These are phyloP conservation scores for Apistogramma diplotaenia DNA, from an alignment of 2,113 vertebrate genomes.

Conservation along the genomic window DNA sequence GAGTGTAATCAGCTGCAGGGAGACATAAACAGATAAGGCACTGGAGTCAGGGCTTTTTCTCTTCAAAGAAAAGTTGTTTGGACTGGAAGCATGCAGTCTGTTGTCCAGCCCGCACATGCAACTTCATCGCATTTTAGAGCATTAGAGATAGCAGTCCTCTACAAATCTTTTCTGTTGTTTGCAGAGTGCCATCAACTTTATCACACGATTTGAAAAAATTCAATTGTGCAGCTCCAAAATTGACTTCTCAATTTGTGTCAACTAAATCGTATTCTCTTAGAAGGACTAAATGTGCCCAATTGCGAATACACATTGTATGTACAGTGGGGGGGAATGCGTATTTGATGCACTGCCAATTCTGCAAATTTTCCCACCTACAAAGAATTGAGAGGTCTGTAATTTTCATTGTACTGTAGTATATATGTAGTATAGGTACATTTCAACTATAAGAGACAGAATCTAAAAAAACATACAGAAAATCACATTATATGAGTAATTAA, in stretches of 20 bases:
- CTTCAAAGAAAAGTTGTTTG: constrained; percentile 4
- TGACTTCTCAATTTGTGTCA: neutral
- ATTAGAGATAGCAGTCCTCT: neutral
- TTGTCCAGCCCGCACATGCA: neutral
- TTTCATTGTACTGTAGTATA: no score
- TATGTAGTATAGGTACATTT: no score
- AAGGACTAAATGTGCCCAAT: neutral
- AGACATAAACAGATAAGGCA: neutral
- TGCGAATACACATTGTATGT: neutral
- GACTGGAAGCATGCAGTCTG: neutral
- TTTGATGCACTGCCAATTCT: no score
- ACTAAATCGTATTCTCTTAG: no score
- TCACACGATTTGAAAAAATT: neutral
- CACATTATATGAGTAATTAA: no score
- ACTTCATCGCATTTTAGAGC: constrained; percentile 2
- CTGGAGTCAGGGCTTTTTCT: neutral
- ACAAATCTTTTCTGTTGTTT: neutral
- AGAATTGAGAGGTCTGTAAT: no score
- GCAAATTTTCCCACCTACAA: no score
- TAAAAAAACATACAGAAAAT: no score
- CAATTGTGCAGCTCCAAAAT: neutral
- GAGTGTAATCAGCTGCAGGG: constrained; percentile 72
- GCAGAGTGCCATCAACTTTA: neutral
- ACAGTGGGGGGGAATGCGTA: no score
- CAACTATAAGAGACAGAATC: no score